phyloP scores from a whole-genome alignment of 2,888 invertebrate species.

The Drosophila rellima region DNA sequence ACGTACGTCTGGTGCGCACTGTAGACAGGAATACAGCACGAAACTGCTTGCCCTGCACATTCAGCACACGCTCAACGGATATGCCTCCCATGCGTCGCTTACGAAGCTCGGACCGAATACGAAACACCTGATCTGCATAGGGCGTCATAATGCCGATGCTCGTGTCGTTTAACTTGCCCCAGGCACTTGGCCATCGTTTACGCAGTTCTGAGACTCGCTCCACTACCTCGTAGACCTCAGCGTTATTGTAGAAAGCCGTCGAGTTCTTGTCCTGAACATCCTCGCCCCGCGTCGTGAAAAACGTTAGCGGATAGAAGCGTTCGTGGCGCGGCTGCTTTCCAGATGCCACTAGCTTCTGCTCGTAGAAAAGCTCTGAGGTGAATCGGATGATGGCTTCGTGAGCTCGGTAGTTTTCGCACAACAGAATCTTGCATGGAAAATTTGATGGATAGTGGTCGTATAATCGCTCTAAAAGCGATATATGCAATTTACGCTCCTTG shows the following conservation, averaged over 20 bases:
- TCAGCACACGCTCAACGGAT: constrained; percentile 93
- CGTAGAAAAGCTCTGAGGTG: constrained; percentile 93
- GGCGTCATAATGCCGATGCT: constrained; percentile 94
- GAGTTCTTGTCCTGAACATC: constrained; percentile 92
- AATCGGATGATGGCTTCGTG: constrained; percentile 93
- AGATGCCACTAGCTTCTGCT: constrained; percentile 90
- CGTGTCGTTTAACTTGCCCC: constrained; percentile 91
- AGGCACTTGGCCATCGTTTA: constrained; percentile 90
- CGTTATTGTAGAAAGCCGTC: constrained; percentile 93
- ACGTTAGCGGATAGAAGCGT: constrained; percentile 91
- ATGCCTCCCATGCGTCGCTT: constrained; percentile 91
- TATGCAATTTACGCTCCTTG: constrained; percentile 89
- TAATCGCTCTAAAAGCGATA: constrained; percentile 91
- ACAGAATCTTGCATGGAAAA: constrained; percentile 92
- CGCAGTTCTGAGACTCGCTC: constrained; percentile 91
- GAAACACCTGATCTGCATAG: constrained; percentile 92
- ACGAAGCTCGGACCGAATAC: constrained; percentile 91
- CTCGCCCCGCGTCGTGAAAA: constrained; percentile 92
- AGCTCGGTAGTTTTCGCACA: constrained; percentile 93
- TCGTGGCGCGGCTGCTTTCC: constrained; percentile 90
- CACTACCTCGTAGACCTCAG: constrained; percentile 93
- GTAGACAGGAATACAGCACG: constrained; percentile 93
- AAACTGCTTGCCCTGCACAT: constrained; percentile 95
- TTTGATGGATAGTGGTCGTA: constrained; percentile 91
- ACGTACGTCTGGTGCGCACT: constrained; percentile 90